Conservation (phyloP, 2,797 vertebrate genomes). For the Taeniopygia guttata region DNA sequence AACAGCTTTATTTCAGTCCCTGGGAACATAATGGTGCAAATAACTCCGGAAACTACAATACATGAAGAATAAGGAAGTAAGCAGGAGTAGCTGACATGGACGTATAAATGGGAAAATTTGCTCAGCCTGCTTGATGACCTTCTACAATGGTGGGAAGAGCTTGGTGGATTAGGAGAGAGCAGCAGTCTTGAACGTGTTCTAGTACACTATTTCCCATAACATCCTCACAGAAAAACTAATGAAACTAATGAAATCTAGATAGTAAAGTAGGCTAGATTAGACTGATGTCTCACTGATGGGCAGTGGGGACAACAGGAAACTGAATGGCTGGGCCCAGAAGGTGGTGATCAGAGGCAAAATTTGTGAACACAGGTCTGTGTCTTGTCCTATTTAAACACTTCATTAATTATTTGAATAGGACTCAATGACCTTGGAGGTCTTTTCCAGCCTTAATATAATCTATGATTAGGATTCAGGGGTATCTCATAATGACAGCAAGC, state of each 20-base stretch:
- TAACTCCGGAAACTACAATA: neutral
- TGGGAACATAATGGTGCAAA: neutral
- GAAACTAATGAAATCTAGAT: neutral
- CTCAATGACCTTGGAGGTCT: neutral
- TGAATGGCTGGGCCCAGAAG: too few relatives aligned
- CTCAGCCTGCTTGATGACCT: accelerated
- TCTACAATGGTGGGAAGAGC: neutral
- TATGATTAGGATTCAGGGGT: neutral
- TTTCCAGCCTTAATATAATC: neutral
- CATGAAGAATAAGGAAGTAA: neutral
- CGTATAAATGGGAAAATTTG: neutral
- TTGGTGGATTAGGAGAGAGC: neutral
- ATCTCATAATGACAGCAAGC: neutral
- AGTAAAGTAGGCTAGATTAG: neutral
- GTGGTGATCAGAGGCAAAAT: neutral
- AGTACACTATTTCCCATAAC: neutral
- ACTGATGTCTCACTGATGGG: neutral
- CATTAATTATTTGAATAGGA: neutral
- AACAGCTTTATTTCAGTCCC: neutral
- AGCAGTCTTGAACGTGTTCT: neutral
- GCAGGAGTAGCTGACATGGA: neutral
- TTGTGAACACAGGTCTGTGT: too few relatives aligned
- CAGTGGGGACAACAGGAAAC: too few relatives aligned
- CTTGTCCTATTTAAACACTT: neutral
- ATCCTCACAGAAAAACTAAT: neutral